Conservation (phyloP, 2,888 invertebrate genomes). For the Xylocampa areola region DNA sequence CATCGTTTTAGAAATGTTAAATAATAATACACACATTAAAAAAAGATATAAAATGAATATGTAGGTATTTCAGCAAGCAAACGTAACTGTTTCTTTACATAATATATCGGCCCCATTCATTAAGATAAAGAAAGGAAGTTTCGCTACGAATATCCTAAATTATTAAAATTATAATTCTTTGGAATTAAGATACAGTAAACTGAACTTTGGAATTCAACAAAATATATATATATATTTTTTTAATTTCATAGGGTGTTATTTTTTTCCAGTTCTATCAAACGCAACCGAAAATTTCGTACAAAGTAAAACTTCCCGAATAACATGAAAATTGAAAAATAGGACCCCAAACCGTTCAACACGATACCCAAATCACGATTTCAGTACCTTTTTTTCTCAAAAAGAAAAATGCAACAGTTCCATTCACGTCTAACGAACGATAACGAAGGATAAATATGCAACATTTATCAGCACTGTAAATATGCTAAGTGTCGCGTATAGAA, state of each 20-base stretch:
- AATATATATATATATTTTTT: too few species aligned
- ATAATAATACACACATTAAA: too few species aligned
- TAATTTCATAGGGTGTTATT: too few species aligned
- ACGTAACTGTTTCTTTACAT: too few species aligned
- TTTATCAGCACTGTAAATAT: slow-evolving; percentile 85
- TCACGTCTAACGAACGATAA: slow-evolving; percentile 77
- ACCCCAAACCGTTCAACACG: slow-evolving; percentile 23
- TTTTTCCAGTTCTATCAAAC: neutral
- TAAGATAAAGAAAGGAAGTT: too few species aligned
- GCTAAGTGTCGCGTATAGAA: slow-evolving; percentile 81
- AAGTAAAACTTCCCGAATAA: neutral
- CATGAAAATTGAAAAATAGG: neutral
- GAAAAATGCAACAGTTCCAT: slow-evolving; percentile 83
- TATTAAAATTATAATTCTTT: neutral
- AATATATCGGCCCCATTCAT: too few species aligned
- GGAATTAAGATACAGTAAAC: slow-evolving; percentile 6
- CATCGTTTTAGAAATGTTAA: too few species aligned
- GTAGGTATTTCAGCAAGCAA: too few species aligned
- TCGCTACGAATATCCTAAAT: too few species aligned
- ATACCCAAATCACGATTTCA: slow-evolving; percentile 31
- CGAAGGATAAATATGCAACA: slow-evolving; percentile 80
- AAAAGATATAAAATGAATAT: too few species aligned
- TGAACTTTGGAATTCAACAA: too few species aligned
- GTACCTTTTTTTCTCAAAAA: slow-evolving; percentile 63
- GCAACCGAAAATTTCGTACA: neutral